Evolutionary conservation across 2,797 vertebrate genomes (phyloP).

Genomic region (Poeciliopsis gracilis): DNA sequence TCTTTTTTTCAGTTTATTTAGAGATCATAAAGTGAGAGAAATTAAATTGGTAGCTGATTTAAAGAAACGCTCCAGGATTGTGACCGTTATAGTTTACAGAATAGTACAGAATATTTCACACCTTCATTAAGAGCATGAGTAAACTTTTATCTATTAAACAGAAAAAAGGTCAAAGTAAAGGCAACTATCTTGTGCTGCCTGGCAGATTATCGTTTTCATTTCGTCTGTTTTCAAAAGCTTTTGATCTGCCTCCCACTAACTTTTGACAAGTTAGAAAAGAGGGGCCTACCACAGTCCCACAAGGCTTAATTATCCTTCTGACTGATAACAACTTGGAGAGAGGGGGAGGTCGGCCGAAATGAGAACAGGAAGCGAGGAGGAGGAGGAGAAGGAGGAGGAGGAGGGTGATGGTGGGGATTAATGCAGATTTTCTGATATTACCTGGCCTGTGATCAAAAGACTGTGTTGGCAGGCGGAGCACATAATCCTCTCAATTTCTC

Average conservation of each 20-base stretch:
- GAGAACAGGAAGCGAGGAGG: conserved; percentile 39
- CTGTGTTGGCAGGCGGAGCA: conserved; percentile 67
- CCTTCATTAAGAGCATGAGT: background rate
- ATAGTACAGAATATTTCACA: background rate
- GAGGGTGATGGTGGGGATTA: conserved; percentile 60
- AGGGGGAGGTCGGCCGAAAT: conserved; percentile 35
- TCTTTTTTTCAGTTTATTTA: background rate
- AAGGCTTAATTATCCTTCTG: conserved; percentile 66
- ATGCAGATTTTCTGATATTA: conserved; percentile 73
- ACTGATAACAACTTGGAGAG: conserved; percentile 53
- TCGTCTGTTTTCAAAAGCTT: conserved; percentile 47
- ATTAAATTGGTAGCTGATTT: background rate
- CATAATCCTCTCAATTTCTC: conserved; percentile 62
- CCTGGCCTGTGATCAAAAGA: conserved; percentile 75
- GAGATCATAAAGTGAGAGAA: background rate
- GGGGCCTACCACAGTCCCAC: conserved; percentile 57
- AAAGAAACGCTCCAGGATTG: background rate
- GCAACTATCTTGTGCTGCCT: conserved; percentile 51
- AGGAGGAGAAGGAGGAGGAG: conserved; percentile 4
- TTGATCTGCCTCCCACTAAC: conserved; percentile 63
- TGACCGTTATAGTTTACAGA: background rate
- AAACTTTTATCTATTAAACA: conserved; percentile 19
- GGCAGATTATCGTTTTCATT: conserved; percentile 39
- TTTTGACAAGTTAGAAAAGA: conserved; percentile 58
- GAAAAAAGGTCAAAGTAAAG: conserved; percentile 50